These are phyloP conservation scores for Ciconia maguari DNA, from an alignment of 2,113 vertebrate species.

Conservation along the genomic window DNA sequence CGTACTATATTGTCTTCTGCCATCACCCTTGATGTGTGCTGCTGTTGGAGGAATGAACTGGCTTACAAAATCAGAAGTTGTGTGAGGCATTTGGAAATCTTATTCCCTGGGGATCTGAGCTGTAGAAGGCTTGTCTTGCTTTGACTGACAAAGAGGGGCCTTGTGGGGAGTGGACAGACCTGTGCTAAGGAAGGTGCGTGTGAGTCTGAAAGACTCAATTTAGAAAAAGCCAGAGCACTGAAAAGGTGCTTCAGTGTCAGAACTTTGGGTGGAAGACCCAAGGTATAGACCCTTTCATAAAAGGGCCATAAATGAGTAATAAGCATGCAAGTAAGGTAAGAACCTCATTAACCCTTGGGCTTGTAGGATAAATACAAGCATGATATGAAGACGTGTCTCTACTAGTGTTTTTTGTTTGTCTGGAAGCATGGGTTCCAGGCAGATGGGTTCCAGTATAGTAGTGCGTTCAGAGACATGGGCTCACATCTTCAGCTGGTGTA, in stretches of 20 bases:
- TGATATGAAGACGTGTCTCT: background rate
- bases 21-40: background rate
- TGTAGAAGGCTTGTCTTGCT: background rate
- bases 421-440: background rate
- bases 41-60: background rate
- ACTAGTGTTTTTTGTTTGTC: background rate
- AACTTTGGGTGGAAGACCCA: background rate
- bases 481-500: background rate
- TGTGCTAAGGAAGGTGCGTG: background rate
- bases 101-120: background rate
- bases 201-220: background rate
- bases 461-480: background rate
- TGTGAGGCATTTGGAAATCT: background rate
- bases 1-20: background rate
- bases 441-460: background rate
- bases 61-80: background rate
- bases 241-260: background rate
- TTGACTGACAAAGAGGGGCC: background rate
- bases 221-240: background rate
- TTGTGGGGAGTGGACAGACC: background rate
- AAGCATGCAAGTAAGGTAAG: background rate
- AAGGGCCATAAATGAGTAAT: background rate
- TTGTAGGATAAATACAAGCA: background rate
- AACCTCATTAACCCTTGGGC: background rate
- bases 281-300: background rate